phyloP scores from a whole-genome alignment of 1,140 invertebrate genomes.

The Spodoptera frugiperda region DNA sequence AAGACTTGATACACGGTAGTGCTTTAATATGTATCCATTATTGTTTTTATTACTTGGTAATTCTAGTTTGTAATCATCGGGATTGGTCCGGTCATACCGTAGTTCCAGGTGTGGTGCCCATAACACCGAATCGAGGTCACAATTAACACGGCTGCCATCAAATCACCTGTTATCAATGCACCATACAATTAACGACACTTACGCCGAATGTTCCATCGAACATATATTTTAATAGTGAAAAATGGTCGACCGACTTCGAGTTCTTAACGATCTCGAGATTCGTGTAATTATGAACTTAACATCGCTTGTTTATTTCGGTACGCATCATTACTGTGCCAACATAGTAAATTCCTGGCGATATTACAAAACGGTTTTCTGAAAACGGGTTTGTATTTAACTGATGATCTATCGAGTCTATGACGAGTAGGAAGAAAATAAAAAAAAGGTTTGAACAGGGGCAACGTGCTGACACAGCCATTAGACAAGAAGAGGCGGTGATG shows the following conservation, averaged over 20 bases:
- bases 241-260: slow-evolving; percentile 65
- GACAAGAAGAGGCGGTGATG: slow-evolving; percentile 57
- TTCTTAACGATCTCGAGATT: slow-evolving; percentile 66
- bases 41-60: slow-evolving; percentile 23
- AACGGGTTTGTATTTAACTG: slow-evolving; percentile 17
- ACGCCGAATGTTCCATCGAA: slow-evolving; percentile 64
- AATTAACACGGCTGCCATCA: slow-evolving; percentile 50
- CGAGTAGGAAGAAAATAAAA: slow-evolving; percentile 35
- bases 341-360: slow-evolving; percentile 66
- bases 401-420: slow-evolving; percentile 1
- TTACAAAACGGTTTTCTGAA: slow-evolving; percentile 61
- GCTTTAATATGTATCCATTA: slow-evolving; percentile 32
- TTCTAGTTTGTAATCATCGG: slow-evolving; percentile 29
- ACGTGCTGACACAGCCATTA: slow-evolving; percentile 59
- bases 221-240: slow-evolving; percentile 76
- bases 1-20: slow-evolving; percentile 27
- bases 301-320: slow-evolving; percentile 70
- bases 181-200: slow-evolving; percentile 68
- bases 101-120: slow-evolving; percentile 30
- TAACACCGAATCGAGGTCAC: slow-evolving; percentile 31
- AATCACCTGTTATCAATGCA: slow-evolving; percentile 73
- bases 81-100: slow-evolving; percentile 25
- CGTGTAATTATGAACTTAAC: slow-evolving; percentile 76
- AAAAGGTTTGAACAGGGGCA: slow-evolving; percentile 42
- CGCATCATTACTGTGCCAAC: slow-evolving; percentile 66